These are phyloP conservation scores for Netelia inedita DNA, from an alignment of 2,888 invertebrate genomes.

Conservation along the genomic window DNA sequence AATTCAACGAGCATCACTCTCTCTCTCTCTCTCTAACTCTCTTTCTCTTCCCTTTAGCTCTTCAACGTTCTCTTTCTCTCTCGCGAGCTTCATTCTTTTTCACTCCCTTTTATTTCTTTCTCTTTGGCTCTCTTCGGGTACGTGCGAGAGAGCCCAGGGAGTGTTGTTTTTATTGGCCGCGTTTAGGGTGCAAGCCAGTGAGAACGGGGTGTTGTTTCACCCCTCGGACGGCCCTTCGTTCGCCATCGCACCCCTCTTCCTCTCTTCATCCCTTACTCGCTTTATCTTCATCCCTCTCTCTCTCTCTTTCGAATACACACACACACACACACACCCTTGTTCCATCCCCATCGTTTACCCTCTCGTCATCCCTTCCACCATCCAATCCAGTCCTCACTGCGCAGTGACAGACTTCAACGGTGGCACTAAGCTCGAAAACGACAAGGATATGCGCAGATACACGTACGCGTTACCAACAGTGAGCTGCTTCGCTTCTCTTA, in stretches of 20 bases:
- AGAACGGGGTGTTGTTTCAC: constrained; percentile 83
- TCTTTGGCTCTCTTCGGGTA: constrained; percentile 41
- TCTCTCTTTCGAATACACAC: constrained; percentile 53
- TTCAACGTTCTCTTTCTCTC: constrained; percentile 60
- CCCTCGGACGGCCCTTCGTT: constrained; percentile 75
- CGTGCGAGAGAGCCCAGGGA: constrained; percentile 65
- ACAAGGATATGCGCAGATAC: constrained; percentile 45
- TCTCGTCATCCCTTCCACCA: constrained; percentile 43
- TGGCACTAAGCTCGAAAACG: constrained; percentile 63
- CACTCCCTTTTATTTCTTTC: constrained; percentile 64
- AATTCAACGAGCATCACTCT: constrained; percentile 78
- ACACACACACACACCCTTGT: background rate
- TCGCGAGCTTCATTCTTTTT: constrained; percentile 59
- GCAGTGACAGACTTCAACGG: constrained; percentile 50
- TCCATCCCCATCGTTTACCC: constrained; percentile 31
- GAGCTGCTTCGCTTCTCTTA: constrained; percentile 52
- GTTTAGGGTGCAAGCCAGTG: constrained; percentile 79
- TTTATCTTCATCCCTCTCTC: constrained; percentile 38
- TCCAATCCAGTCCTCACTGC: constrained; percentile 7
- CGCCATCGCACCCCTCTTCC: constrained; percentile 66
- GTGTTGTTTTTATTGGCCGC: constrained; percentile 83
- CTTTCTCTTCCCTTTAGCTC: constrained; percentile 56
- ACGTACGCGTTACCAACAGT: constrained; percentile 22
- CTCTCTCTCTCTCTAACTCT: constrained; percentile 69
- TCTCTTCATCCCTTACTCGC: constrained; percentile 19